Evolutionary conservation across 64 coral and sea anemone genomes (phyloP), one percentile per base, ranked within the genome.

Genomic region (Orbicella faveolata): DNA sequence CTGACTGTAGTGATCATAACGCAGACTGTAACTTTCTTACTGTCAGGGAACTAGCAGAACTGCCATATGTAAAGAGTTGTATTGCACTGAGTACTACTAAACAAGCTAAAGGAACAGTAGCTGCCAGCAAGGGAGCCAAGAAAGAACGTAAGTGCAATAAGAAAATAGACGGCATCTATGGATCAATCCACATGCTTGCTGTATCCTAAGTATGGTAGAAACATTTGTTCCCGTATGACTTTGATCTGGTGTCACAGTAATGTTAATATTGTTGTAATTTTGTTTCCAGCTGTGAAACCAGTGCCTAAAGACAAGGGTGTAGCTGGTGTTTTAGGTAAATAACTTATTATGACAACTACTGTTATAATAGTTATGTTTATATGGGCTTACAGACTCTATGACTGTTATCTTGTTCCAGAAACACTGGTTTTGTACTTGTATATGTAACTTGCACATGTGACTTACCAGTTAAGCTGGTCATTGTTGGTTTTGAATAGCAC

Each of bases 231-330:
- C 13, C 15, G 9, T 59, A 16, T 59, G 15, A 59, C 55, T 14
- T 59, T 15, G 55, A 59, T 16, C 55, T 59, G 2, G 10, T 15
- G 10, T 70, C 4, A 25, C 1, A 26, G 67, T 70, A 26, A 70
- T 20, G n/a, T 70, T 70, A 26, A 18, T 75, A 18, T 79, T 66
- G 9, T 34, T 19, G 35, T 88, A 62, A 34, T 90, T 48, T 81
- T 87, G 1, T 79, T 51, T 55, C 19, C 75, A 78, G 75, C 74
- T 90, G 93, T 87, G 23, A 95, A 98, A 69, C 93, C 96, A 73
- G 81, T 95, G 62, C 96, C 96, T 19, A 98, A 98, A 64, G 93
- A 95, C 83, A 98, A 98, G 78, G 96, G 96, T 54, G 88, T 95
- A 2, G 88, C 91, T 41, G 93, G 93, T 30, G 96, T 98, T 13